Evolutionary conservation across 2,113 vertebrate genomes (phyloP), one percentile per base, ranked within the genome.

Genomic region (Beaufortia kweichowensis): DNA sequence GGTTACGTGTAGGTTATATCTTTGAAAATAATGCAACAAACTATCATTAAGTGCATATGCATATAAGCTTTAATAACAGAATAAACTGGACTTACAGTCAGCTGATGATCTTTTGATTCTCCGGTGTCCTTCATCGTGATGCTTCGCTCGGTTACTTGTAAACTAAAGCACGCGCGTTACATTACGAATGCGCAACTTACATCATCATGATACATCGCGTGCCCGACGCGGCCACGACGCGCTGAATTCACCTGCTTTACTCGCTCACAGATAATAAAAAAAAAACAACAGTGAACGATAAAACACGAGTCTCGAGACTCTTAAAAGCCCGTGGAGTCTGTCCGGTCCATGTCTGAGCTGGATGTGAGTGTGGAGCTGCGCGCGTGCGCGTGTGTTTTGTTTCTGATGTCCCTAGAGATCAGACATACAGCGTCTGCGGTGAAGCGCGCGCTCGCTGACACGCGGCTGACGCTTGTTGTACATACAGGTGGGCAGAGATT

Each of bases 91-190:
- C 92, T 91, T 68, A 93, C 92, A 0, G 90, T 94, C 2, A 94
- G 88, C 66, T 94, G 93, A 4, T 93, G 92, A 79, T 94, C 93
- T 81, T 94, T 92, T 0, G 91, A 89, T 17, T 92, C 92, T 15
- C 85, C 90, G 0, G 87, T 90, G 84, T 90, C 91, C 89, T 88
- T 93, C 91, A 89, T 87, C 86, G 78, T 86, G 76, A 59, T 80
- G 24, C 43, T 50, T 60, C 19, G 28, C 77, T 73, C 29, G 41
- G 31, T 15, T 64, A 35, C 19, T 55, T 28, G 62, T 23, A 28
- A 53, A 15, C 3, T 39, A 50, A 43, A 59, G 59, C 53, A 5
- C 14, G 11, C 46, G 48, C 55, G 17, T 70, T 77, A 78, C 76
- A 68, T 55, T 55, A 77, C 71, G 76, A 77, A 67, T 35, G 35